Percentiles rank a stretch among this genome's conserved stretches.
These are phyloP conservation scores for Chrysomela aeneicollis DNA, from an alignment of 2,888 invertebrate genomes.

Conservation along the genomic window DNA sequence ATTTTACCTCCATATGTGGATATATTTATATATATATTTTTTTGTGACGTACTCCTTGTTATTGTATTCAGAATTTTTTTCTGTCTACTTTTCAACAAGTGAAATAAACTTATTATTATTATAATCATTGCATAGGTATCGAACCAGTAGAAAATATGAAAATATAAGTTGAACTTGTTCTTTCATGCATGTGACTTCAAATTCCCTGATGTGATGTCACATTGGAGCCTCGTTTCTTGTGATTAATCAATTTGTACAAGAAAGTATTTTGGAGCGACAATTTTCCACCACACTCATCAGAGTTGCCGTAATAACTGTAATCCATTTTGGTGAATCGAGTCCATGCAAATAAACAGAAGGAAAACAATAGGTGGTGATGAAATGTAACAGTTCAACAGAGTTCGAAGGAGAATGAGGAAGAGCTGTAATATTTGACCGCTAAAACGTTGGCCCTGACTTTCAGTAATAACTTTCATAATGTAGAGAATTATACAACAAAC, in stretches of 20 bases:
- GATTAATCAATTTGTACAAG: neutral
- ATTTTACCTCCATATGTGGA: too few relatives aligned
- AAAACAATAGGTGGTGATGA: slow-evolving; percentile 42
- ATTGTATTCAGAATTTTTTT: too few relatives aligned
- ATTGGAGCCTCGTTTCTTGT: neutral
- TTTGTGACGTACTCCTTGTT: too few relatives aligned
- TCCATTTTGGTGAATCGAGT: slow-evolving; percentile 37
- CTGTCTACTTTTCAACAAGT: too few relatives aligned
- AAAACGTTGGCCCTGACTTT: slow-evolving; percentile 53
- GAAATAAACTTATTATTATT: too few relatives aligned
- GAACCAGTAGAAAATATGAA: too few relatives aligned
- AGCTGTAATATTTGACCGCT: slow-evolving; percentile 49
- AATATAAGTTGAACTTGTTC: too few relatives aligned
- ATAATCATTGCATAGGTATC: too few relatives aligned
- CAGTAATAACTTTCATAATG: slow-evolving; percentile 53
- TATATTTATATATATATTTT: too few relatives aligned
- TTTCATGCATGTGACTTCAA: too few relatives aligned
- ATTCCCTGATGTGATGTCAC: too few relatives aligned
- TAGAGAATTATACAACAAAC: slow-evolving; percentile 51
- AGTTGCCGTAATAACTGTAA: slow-evolving; percentile 37
- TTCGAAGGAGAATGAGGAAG: slow-evolving; percentile 47
- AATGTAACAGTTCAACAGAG: slow-evolving; percentile 37
- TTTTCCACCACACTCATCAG: neutral
- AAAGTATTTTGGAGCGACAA: neutral
- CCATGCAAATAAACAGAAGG: slow-evolving; percentile 28